Conservation (phyloP, 2,113 vertebrate genomes). For the Scomber japonicus region DNA sequence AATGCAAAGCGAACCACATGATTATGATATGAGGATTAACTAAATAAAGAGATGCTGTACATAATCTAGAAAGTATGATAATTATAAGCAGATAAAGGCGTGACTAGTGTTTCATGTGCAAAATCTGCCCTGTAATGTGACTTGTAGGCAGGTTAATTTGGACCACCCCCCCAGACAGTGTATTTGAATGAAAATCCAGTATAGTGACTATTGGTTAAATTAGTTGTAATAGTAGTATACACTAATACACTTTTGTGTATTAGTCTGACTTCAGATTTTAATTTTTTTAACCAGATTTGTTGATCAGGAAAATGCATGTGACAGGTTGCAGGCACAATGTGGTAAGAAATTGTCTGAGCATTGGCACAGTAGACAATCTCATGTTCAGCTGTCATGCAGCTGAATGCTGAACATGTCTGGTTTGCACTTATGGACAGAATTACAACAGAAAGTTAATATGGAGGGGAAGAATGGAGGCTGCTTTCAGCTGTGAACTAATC, state of each 20-base stretch:
- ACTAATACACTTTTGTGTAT: no score
- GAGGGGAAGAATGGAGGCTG: neutral
- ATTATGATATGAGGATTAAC: neutral
- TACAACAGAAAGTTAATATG: neutral
- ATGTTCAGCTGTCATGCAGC: neutral
- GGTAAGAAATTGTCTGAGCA: no score
- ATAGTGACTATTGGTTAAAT: no score
- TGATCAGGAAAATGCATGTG: neutral
- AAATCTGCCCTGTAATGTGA: neutral
- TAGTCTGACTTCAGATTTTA: no score
- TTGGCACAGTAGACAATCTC: no score
- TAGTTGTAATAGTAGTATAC: no score
- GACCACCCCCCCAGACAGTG: no score
- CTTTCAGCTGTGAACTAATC: conserved; percentile 35
- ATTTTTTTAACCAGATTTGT: no score
- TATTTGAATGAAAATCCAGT: no score
- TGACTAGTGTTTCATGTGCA: fast-evolving
- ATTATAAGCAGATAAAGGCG: neutral
- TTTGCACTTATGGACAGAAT: neutral
- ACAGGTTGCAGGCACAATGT: no score
- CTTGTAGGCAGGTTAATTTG: conserved; percentile 13
- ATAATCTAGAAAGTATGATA: neutral
- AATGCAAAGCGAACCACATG: neutral
- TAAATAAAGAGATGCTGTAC: neutral
- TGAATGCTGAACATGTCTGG: neutral